Percentiles rank a stretch among this genome's conserved stretches.
phyloP scores from a whole-genome alignment of 1,140 invertebrate species.

The Papilio xuthus region DNA sequence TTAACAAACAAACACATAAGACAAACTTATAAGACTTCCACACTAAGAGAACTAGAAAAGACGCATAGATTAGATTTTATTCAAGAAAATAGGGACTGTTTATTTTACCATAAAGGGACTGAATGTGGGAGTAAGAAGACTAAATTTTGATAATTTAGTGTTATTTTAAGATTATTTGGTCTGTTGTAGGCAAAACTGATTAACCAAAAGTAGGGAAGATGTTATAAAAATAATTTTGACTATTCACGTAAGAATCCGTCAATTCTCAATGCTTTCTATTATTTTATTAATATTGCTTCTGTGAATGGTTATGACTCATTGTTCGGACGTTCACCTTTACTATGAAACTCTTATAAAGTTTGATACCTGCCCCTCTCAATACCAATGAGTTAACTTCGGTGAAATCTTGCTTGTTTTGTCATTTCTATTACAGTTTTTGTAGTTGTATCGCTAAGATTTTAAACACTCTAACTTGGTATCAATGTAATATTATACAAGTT shows the following conservation, averaged over 20 bases:
- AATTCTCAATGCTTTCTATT: not conserved
- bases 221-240: not conserved
- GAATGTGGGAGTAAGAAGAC: too few relatives aligned
- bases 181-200: too few relatives aligned
- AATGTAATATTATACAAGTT: too few relatives aligned
- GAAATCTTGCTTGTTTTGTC: not conserved
- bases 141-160: too few relatives aligned
- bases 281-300: not conserved
- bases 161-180: too few relatives aligned
- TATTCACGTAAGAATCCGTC: not conserved
- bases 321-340: not conserved
- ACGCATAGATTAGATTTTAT: too few relatives aligned
- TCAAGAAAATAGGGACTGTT: too few relatives aligned
- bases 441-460: not conserved
- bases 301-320: constrained; percentile 4
- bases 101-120: too few relatives aligned
- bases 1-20: too few relatives aligned
- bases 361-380: not conserved
- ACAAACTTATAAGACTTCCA: too few relatives aligned
- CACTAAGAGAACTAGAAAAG: too few relatives aligned
- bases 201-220: too few relatives aligned
- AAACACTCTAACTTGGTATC: not conserved
- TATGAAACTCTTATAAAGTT: not conserved
- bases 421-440: not conserved
- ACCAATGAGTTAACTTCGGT: not conserved